Conservation (phyloP, 1,140 invertebrate genomes). For the Homalodisca vitripennis region DNA sequence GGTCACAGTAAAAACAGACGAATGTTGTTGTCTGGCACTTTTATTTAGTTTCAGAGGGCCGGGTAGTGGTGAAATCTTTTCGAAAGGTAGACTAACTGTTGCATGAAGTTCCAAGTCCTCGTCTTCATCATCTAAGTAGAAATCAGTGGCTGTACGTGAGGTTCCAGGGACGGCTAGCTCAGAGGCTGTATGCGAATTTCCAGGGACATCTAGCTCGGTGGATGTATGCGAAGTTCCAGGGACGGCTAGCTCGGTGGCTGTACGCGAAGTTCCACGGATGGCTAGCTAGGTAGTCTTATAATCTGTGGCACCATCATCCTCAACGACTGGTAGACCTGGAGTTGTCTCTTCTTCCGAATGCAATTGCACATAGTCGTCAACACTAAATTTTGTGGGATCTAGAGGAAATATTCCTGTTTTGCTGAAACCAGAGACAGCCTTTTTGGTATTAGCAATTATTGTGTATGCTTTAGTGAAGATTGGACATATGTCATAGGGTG, state of each 20-base stretch:
- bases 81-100: too few species aligned
- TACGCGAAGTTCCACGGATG: background rate
- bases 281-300: background rate
- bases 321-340: background rate
- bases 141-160: too few species aligned
- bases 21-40: background rate
- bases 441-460: slow-evolving; percentile 39
- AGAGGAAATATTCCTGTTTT: slow-evolving; percentile 45
- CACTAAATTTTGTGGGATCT: slow-evolving; percentile 45
- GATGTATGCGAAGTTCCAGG: too few species aligned
- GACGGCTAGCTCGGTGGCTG: too few species aligned
- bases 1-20: too few species aligned
- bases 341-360: background rate
- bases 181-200: background rate
- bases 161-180: too few species aligned
- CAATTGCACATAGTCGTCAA: slow-evolving; percentile 44
- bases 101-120: too few species aligned
- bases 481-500: slow-evolving; percentile 43
- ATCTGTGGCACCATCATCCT: background rate
- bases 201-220: too few species aligned
- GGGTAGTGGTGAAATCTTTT: too few species aligned
- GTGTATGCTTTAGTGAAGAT: slow-evolving; percentile 40
- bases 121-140: too few species aligned
- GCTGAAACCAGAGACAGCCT: slow-evolving; percentile 41
- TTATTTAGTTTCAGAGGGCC: background rate